Evolutionary conservation across 2,888 invertebrate genomes (phyloP), one percentile per base, ranked within the genome.

Genomic region (Calliopum simillimum): DNA sequence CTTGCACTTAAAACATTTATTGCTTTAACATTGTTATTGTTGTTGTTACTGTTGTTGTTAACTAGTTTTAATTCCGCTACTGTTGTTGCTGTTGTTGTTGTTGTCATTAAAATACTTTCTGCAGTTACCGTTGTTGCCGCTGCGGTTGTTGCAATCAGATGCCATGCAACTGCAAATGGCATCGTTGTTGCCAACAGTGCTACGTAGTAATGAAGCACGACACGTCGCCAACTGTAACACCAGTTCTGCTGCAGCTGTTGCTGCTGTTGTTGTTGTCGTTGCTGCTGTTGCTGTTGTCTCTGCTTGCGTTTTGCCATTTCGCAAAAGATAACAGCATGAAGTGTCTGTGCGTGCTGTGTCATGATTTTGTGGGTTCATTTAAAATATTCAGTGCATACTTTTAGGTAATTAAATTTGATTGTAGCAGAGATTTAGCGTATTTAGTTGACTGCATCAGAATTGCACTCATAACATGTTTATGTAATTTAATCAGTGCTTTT

Each of bases 81-180:
- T 58, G 62, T 21, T 25, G 68, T 61, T 71, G n/a, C n/a, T n/a
- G 64, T 25, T 64, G 68, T 49, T 55, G 21, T 64, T 67, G 59
- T 56, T 69, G 70, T 19, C 33, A 33, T 33, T 33, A 33, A 8
- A 5, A 8, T 33, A 33, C 8, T 33, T 33, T 33, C 33, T 59
- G 58, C 43, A 72, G 73, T 71, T 56, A 33, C 11, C 19, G 61
- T 51, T 62, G 53, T 16, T 21, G 56, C 49, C 43, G 46, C 14
- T 25, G 61, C 43, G 55, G 53, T 16, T 47, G 56, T 43, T 47
- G 49, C 81, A 80, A 81, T 25, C 78, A 76, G 74, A 73, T 81
- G 64, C 64, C 65, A 43, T 47, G 67, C 49, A 25, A 58, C 59
- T 49, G 58, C 58, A 33, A 47, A 47, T 23, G 58, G 47, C 67